These are phyloP conservation scores for Sepiola atlantica DNA, from an alignment of 2,888 invertebrate genomes.

Conservation along the genomic window DNA sequence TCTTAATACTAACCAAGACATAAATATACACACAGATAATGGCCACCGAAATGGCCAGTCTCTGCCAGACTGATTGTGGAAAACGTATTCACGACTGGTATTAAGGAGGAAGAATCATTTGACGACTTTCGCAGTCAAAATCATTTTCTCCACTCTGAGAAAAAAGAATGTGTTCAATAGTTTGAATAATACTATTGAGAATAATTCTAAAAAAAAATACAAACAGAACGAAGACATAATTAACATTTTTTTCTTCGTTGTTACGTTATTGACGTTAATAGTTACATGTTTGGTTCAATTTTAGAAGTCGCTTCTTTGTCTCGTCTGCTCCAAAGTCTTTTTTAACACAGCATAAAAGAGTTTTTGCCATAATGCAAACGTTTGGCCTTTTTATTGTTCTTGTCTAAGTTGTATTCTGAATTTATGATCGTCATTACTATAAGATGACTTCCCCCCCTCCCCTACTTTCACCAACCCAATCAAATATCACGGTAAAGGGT, in stretches of 20 bases:
- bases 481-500: background rate
- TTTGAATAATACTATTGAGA: background rate
- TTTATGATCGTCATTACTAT: slow-evolving; percentile 18
- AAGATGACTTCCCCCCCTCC: background rate
- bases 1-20: no score
- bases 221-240: background rate
- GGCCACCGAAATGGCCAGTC: no score
- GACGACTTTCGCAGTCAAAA: no score
- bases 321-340: background rate
- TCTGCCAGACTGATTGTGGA: no score
- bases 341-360: background rate
- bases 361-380: background rate
- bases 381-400: background rate
- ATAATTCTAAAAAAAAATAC: background rate
- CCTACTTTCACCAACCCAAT: background rate
- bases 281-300: background rate
- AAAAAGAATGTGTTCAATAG: background rate
- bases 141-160: no score
- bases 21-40: no score
- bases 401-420: background rate
- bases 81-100: no score
- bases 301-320: background rate
- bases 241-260: background rate
- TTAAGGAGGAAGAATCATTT: no score
- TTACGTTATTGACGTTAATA: background rate